Evolutionary conservation across 2,113 vertebrate genomes (phyloP).

Genomic region (Trochalopteron elliotii): DNA sequence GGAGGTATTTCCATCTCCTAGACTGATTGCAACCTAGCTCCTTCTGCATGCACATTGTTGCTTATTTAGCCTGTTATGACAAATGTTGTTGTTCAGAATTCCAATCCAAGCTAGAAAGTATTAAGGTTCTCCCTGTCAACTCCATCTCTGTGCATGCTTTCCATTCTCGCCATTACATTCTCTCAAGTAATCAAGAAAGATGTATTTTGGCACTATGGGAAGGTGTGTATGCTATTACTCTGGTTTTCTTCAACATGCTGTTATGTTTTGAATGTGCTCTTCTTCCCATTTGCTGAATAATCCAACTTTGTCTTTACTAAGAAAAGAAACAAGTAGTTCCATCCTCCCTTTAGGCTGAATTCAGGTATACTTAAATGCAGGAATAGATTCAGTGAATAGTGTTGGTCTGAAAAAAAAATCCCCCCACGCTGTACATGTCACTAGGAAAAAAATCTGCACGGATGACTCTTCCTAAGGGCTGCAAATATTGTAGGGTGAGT

Average conservation of each 20-base stretch:
- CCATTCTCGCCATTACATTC: neutral
- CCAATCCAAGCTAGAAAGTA: neutral
- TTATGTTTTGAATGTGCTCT: neutral
- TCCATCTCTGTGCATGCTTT: neutral
- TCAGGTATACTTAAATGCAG: neutral
- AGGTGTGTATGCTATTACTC: neutral
- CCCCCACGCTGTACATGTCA: fast-evolving
- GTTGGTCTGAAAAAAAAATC: neutral
- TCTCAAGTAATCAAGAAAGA: neutral
- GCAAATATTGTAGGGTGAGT: neutral
- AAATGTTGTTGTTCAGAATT: neutral
- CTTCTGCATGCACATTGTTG: neutral
- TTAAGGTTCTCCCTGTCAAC: neutral
- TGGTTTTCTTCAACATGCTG: neutral
- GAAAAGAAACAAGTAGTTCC: neutral
- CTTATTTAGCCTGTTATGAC: neutral
- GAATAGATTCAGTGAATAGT: neutral
- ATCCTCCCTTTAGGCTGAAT: neutral
- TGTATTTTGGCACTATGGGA: neutral
- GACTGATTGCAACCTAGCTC: neutral
- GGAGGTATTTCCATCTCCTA: neutral
- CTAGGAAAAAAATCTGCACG: neutral
- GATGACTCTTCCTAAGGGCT: neutral
- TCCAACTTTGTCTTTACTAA: neutral
- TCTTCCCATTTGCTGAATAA: neutral